Percentiles rank a stretch among this genome's conserved stretches.
These are phyloP conservation scores for Priocnemis perturbator DNA, from an alignment of 2,888 invertebrate genomes.

Conservation along the genomic window DNA sequence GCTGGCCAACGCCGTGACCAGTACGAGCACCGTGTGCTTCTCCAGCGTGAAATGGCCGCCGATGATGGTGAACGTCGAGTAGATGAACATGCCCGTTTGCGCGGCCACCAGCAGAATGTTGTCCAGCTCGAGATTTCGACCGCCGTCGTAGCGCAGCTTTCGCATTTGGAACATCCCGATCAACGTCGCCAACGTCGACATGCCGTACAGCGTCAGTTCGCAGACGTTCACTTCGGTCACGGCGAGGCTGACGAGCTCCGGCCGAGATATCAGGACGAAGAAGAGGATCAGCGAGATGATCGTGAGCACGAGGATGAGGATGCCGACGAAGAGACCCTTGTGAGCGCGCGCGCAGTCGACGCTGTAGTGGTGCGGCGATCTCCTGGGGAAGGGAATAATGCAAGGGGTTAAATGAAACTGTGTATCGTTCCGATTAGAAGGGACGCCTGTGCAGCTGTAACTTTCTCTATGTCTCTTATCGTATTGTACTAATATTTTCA, in stretches of 20 bases:
- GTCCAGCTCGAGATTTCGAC: constrained; percentile 89
- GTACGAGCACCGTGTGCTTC: constrained; percentile 87
- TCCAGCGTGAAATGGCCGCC: constrained; percentile 92
- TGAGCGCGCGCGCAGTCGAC: constrained; percentile 96
- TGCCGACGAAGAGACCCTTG: constrained; percentile 94
- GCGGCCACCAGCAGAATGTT: constrained; percentile 94
- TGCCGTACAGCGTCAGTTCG: constrained; percentile 89
- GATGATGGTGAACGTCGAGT: constrained; percentile 94
- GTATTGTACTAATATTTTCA: too few species aligned
- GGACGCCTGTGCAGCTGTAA: too few species aligned
- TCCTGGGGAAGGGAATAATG: constrained; percentile 74
- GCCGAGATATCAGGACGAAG: constrained; percentile 90
- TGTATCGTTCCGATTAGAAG: too few species aligned
- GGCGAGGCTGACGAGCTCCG: constrained; percentile 87
- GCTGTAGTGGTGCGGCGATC: constrained; percentile 92
- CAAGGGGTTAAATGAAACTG: too few species aligned
- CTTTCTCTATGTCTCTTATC: too few species aligned
- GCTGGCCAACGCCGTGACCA: constrained; percentile 89
- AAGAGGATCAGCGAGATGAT: constrained; percentile 94
- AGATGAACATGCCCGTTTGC: constrained; percentile 95
- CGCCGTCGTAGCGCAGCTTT: constrained; percentile 89
- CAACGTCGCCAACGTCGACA: constrained; percentile 90
- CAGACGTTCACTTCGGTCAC: constrained; percentile 93
- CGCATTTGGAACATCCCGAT: constrained; percentile 93
- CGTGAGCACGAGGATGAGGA: constrained; percentile 89